A percentile compares a stretch with the other conserved stretches of the same genome.
Conservation (phyloP, 1,140 invertebrate genomes). For the Platorchestia sp. region DNA sequence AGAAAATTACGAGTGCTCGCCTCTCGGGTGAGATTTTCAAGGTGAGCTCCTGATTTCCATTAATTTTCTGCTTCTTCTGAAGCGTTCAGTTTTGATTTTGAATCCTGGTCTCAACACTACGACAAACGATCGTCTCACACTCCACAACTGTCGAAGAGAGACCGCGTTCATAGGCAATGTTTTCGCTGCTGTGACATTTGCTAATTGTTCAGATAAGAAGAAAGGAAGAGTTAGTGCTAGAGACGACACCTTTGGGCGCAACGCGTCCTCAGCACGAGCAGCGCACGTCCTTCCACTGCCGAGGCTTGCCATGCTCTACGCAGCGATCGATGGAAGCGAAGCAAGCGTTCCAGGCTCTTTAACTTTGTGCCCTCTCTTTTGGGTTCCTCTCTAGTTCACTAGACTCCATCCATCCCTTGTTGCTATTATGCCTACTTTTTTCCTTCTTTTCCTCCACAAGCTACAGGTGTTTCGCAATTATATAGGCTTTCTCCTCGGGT, state of each 20-base stretch:
- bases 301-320: background rate
- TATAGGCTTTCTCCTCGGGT: background rate
- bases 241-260: background rate
- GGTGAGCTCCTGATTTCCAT: background rate
- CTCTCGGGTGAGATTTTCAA: slow-evolving; percentile 16
- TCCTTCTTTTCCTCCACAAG: background rate
- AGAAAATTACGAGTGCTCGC: background rate
- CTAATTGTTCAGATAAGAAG: background rate
- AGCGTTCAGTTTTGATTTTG: background rate
- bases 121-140: background rate
- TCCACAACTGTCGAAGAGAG: background rate
- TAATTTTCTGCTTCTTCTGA: background rate
- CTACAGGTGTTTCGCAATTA: slow-evolving; percentile 24
- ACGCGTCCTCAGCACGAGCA: background rate
- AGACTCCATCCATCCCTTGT: slow-evolving; percentile 34
- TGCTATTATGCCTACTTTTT: slow-evolving; percentile 7
- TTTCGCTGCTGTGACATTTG: background rate
- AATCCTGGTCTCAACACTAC: background rate
- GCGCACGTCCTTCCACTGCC: background rate
- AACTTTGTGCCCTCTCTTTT: slow-evolving; percentile 48
- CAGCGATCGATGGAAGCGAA: slow-evolving; percentile 32
- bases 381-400: slow-evolving; percentile 36
- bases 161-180: background rate
- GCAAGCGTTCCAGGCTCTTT: slow-evolving; percentile 47
- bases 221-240: background rate